Evolutionary conservation across 2,797 vertebrate genomes (phyloP).

Genomic region (Brachymystax lenok): DNA sequence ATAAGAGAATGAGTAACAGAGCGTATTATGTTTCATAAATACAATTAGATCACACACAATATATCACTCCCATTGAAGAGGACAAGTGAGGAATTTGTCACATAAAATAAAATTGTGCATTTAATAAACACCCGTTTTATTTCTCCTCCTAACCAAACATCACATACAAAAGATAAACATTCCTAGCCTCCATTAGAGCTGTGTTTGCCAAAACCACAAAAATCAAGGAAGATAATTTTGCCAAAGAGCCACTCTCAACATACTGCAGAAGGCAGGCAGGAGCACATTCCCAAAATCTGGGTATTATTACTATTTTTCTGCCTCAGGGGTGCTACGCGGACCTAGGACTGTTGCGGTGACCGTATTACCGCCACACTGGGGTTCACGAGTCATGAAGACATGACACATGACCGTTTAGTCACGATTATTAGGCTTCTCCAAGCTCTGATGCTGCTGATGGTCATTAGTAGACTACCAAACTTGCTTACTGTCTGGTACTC

Average conservation of each 20-base stretch:
- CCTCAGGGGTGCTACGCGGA: slow-evolving; percentile 14
- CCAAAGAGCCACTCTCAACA: slow-evolving; percentile 24
- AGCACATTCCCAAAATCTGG: slow-evolving; percentile 31
- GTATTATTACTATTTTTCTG: slow-evolving; percentile 35
- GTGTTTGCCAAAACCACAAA: slow-evolving; percentile 35
- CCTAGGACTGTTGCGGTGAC: no score
- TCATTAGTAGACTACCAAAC: no score
- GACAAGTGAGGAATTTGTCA: slow-evolving; percentile 4
- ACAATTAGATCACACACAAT: slow-evolving; percentile 4
- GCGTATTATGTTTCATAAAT: background rate
- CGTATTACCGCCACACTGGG: no score
- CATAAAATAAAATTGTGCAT: background rate
- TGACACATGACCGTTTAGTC: no score
- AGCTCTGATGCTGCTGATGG: no score
- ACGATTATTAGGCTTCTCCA: no score
- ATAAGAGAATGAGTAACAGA: slow-evolving; percentile 1
- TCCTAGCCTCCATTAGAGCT: slow-evolving; percentile 34
- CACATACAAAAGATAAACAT: slow-evolving; percentile 26
- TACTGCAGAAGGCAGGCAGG: slow-evolving; percentile 17
- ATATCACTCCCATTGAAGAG: background rate
- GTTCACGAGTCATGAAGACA: no score
- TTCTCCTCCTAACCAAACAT: background rate
- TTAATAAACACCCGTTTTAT: background rate
- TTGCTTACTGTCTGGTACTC: no score
- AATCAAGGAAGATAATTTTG: slow-evolving; percentile 25